Percentiles rank a stretch among this genome's conserved stretches.
Evolutionary conservation across 2,797 vertebrate species (phyloP).

Genomic region (Artibeus jamaicensis): DNA sequence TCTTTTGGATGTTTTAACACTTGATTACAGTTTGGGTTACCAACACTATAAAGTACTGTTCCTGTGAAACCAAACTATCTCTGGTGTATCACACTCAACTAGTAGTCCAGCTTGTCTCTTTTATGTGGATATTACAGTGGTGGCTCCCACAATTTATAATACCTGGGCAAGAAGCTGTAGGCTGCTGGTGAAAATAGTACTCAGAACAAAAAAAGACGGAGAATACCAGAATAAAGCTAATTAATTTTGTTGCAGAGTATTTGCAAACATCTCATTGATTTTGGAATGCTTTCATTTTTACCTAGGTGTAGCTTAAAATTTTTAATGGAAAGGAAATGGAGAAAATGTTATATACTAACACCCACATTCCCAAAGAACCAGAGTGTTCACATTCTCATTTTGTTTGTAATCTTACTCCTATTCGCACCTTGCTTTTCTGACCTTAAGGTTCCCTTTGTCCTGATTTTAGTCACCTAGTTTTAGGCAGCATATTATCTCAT

Average conservation of each 20-base stretch:
- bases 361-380: conserved; percentile 11
- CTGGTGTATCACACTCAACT: neutral
- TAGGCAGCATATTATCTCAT: neutral
- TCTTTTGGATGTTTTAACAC: conserved; percentile 33
- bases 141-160: neutral
- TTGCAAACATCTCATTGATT: neutral
- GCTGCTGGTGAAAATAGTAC: conserved; percentile 21
- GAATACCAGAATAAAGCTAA: conserved; percentile 2
- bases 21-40: neutral
- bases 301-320: neutral
- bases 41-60: neutral
- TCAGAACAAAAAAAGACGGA: conserved; percentile 16
- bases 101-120: neutral
- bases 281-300: conserved; percentile 38
- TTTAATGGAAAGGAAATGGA: conserved; percentile 8
- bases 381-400: neutral
- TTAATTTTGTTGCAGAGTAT: conserved; percentile 22
- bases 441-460: conserved; percentile 1
- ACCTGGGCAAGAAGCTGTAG: neutral
- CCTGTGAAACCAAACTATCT: neutral
- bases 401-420: conserved; percentile 21
- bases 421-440: neutral
- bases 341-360: neutral
- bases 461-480: conserved; percentile 11
- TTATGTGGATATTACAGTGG: neutral